Evolutionary conservation across 2,113 vertebrate species (phyloP).

Genomic region (Peromyscus leucopus): DNA sequence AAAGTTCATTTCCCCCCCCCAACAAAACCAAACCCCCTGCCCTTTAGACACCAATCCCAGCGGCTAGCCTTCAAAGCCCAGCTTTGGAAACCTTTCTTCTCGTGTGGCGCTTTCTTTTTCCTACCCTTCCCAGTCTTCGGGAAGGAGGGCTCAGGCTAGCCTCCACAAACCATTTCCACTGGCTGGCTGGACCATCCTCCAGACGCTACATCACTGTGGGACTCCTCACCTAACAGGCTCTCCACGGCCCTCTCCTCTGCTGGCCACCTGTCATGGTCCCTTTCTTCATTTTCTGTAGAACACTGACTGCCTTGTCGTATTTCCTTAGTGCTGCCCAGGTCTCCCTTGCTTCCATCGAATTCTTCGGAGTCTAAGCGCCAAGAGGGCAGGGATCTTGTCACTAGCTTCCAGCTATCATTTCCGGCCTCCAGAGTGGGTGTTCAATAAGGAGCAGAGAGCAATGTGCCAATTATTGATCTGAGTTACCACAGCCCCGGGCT

Average conservation of each 20-base stretch:
- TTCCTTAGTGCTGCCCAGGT: background rate
- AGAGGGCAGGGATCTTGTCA: background rate
- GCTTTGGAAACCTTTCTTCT: constrained; percentile 23
- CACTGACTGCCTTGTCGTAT: background rate
- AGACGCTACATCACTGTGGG: background rate
- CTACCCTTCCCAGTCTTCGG: background rate
- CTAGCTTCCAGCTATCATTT: background rate
- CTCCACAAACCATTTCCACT: background rate
- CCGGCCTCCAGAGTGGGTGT: background rate
- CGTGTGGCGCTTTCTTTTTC: background rate
- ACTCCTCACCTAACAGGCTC: background rate
- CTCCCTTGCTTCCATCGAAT: background rate
- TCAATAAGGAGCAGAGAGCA: background rate
- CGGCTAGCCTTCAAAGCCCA: background rate
- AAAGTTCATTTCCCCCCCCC: constrained; percentile 24
- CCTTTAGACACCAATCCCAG: constrained; percentile 10
- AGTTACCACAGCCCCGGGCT: accelerated
- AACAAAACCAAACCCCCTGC: background rate
- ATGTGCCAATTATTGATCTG: background rate
- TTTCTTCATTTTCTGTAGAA: background rate
- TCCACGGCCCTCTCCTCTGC: background rate
- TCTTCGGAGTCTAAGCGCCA: background rate
- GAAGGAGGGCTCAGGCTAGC: background rate
- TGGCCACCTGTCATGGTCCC: background rate
- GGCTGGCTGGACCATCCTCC: background rate